Conservation (phyloP, 1,140 invertebrate species). For the Tetraneura akinire region DNA sequence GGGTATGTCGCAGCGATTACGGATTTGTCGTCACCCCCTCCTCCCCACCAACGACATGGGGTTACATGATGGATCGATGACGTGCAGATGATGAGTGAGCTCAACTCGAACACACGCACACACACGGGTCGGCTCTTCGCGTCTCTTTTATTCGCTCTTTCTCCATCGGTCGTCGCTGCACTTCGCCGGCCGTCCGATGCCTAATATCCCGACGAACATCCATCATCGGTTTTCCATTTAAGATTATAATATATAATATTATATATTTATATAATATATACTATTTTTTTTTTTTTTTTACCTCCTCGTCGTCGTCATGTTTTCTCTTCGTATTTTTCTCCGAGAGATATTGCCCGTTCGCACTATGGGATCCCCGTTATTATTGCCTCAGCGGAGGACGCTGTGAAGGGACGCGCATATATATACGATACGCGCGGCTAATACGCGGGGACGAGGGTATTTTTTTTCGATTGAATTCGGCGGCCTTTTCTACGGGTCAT, state of each 20-base stretch:
- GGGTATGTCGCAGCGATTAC: constrained; percentile 40
- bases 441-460: neutral
- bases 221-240: constrained; percentile 51
- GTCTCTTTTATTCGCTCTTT: too few relatives aligned
- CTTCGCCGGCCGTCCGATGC: constrained; percentile 44
- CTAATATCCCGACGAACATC: constrained; percentile 49
- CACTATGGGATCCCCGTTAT: neutral
- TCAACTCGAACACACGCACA: neutral
- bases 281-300: neutral
- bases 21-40: constrained; percentile 47
- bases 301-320: neutral
- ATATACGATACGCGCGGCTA: neutral
- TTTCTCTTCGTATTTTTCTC: neutral
- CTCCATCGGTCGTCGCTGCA: too few relatives aligned
- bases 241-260: constrained; percentile 10
- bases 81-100: constrained; percentile 47
- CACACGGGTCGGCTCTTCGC: neutral
- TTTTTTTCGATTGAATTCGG: constrained; percentile 38
- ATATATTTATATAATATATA: neutral
- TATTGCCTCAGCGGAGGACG: too few relatives aligned
- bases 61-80: constrained; percentile 47
- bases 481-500: constrained; percentile 38
- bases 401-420: neutral
- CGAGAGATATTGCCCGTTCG: constrained; percentile 23
- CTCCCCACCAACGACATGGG: neutral